Evolutionary conservation across 2,113 vertebrate genomes (phyloP), one percentile per base, ranked within the genome.

Genomic region (Corythaeola cristata): DNA sequence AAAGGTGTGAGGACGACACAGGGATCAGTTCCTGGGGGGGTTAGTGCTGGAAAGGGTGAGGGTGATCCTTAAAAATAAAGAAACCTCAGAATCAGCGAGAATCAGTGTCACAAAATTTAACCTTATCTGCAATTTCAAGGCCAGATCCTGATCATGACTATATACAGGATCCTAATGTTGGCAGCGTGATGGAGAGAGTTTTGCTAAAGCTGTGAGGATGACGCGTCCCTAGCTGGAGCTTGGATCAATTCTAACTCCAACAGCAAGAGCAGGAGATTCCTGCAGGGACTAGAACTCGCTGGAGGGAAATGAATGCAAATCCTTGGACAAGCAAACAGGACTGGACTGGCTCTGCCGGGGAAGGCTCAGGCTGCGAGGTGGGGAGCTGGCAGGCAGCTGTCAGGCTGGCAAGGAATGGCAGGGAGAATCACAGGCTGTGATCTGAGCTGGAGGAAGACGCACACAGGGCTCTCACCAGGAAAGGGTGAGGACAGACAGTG

Each of bases 161-260:
- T 18, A 32, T 6, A 11, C 5, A 8, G 27, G 32, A 37, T 56
- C 19, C 32, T 55, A 49, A 50, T 0, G 0, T 5, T 56, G 41
- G 35, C 35, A 67, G 77, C 1, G 15, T 7, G 24, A 45, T 39
- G 35, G 44, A 58, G 35, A 68, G 41, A 28, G 33, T n/a, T 93
- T 72, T 82, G 37, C 56, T 59, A 64, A 69, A 72, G 71, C 56
- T 59, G 19, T 27, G 39, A 55, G 64, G n/a, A n/a, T 37, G 20
- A 11, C 23, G 37, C 0, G 2, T 20, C 47, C 26, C 59, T 74
- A 32, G 7, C 53, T 74, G 53, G 35, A 45, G 26, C 19, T 56
- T 62, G 32, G 52, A 41, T 32, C 66, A n/a, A 15, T 44, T 72
- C 64, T 67, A 55, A 39, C 22, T 73, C 39, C 35, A 32, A 11